These are phyloP conservation scores for Alloscopus bannaensis DNA, from an alignment of 2,888 invertebrate species.

Conservation along the genomic window DNA sequence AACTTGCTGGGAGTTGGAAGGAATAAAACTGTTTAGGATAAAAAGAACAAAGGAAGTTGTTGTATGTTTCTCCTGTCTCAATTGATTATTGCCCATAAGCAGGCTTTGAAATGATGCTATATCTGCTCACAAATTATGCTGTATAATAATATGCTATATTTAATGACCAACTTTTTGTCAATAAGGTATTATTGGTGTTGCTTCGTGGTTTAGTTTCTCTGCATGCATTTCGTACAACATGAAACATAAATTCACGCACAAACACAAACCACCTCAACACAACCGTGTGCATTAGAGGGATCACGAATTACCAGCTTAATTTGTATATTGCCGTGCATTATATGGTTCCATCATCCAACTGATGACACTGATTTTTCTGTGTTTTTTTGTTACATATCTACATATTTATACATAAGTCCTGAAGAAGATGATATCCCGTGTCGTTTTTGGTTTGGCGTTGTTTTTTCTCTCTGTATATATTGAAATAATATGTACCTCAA, in stretches of 20 bases:
- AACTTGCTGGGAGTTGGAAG: too few species aligned
- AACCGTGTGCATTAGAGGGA: too few species aligned
- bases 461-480: background rate
- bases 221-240: too few species aligned
- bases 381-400: too few species aligned
- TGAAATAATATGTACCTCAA: background rate
- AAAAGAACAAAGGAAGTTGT: slow-evolving; percentile 8
- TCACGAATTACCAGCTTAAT: too few species aligned
- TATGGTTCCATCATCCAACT: too few species aligned
- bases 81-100: slow-evolving; percentile 4
- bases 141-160: background rate
- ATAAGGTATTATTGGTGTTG: background rate
- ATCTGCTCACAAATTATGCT: slow-evolving; percentile 13
- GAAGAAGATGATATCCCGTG: slow-evolving; percentile 14
- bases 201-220: too few species aligned
- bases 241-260: too few species aligned
- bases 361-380: slow-evolving; percentile 33
- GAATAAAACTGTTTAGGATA: background rate
- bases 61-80: background rate
- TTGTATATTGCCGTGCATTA: too few species aligned
- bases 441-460: too few species aligned
- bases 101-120: slow-evolving; percentile 13
- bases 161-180: slow-evolving; percentile 8
- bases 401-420: background rate
- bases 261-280: too few species aligned